Percentiles rank a stretch among this genome's conserved stretches.
These are phyloP conservation scores for Muscidifurax raptorellus DNA, from an alignment of 1,140 invertebrate genomes.

Conservation along the genomic window DNA sequence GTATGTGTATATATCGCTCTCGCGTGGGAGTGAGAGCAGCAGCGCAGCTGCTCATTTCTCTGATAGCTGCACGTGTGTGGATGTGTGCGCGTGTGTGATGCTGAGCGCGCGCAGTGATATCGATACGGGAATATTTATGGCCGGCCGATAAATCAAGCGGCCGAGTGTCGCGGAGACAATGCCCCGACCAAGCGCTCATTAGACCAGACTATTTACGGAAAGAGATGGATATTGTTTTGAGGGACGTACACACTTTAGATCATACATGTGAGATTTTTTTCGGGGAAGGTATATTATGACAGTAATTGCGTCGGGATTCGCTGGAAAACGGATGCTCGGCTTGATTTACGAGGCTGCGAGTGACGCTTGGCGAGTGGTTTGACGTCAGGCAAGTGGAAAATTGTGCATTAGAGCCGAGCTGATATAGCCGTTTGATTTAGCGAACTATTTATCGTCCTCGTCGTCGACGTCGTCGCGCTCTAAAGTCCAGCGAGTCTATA, in stretches of 20 bases:
- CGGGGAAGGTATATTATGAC: too few species aligned
- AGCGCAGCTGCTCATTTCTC: slow-evolving; percentile 33
- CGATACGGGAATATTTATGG: slow-evolving; percentile 23
- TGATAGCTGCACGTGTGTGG: neutral
- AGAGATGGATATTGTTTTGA: neutral
- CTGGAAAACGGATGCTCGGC: neutral
- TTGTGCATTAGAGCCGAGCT: neutral
- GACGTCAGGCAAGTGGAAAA: slow-evolving; percentile 1
- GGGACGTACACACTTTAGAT: neutral
- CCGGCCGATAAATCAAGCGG: slow-evolving; percentile 10
- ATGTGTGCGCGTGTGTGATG: neutral
- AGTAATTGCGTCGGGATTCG: neutral
- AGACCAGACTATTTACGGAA: neutral
- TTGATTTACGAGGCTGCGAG: neutral
- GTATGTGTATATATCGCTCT: neutral
- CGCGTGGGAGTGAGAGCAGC: slow-evolving; percentile 6
- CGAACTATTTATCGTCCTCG: neutral
- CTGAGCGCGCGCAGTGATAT: neutral
- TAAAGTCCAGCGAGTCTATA: neutral
- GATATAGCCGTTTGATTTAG: neutral
- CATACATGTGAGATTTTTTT: too few species aligned
- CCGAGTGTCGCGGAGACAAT: slow-evolving; percentile 4
- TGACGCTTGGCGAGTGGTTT: neutral
- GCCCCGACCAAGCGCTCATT: neutral
- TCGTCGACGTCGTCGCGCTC: neutral